Percentiles rank a stretch among this genome's conserved stretches.
Conservation (phyloP, 2,113 vertebrate species). For the Silurus meridionalis region DNA sequence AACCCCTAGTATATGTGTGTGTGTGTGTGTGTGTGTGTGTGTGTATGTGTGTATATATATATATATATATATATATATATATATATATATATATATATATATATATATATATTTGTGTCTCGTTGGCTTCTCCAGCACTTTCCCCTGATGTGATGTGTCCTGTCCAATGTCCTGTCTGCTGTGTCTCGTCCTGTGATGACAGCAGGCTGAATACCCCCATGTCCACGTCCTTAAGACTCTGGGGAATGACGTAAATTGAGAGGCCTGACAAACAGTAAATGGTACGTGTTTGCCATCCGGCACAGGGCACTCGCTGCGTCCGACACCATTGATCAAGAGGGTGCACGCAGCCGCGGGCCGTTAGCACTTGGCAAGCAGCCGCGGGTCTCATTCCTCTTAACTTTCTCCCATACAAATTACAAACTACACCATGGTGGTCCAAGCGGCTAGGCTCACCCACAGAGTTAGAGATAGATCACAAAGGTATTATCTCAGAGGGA, state of each 20-base stretch:
- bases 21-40: no score
- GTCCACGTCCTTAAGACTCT: neutral
- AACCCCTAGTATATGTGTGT: neutral
- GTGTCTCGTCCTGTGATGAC: slow-evolving; percentile 2
- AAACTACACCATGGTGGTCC: slow-evolving; percentile 43
- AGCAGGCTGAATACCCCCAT: neutral
- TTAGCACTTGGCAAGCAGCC: slow-evolving; percentile 43
- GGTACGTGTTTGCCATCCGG: neutral
- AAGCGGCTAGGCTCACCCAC: slow-evolving; percentile 37
- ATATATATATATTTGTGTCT: neutral
- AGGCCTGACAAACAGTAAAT: neutral
- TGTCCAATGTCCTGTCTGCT: neutral
- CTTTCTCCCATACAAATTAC: slow-evolving; percentile 44
- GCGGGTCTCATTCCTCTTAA: slow-evolving; percentile 32
- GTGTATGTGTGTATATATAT: no score
- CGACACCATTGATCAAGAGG: slow-evolving; percentile 20
- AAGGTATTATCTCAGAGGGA: slow-evolving; percentile 43
- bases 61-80: neutral
- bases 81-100: no score
- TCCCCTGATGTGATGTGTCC: no score
- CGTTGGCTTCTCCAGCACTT: slow-evolving; percentile 11
- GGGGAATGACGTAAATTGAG: neutral
- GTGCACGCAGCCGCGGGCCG: slow-evolving; percentile 22
- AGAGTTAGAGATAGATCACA: slow-evolving; percentile 44
- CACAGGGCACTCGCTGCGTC: neutral